A percentile compares a stretch with the other conserved stretches of the same genome.
Conservation (phyloP, 2,888 invertebrate genomes). For the Pollenia angustigena region DNA sequence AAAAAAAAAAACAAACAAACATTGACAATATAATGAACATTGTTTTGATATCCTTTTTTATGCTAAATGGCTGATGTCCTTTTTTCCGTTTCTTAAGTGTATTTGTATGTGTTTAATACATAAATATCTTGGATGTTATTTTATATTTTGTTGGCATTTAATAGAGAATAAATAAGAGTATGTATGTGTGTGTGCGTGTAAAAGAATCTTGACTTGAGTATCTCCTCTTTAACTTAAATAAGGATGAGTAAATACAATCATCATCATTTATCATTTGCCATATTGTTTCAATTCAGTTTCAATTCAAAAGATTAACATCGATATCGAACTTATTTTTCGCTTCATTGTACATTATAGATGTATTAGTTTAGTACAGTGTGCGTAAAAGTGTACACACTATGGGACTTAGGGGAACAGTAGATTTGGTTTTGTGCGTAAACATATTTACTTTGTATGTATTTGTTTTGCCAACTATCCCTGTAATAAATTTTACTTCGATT, state of each 20-base stretch:
- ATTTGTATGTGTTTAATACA: conserved; percentile 68
- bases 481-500: conserved; percentile 63
- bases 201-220: conserved; percentile 55
- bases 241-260: conserved; percentile 74
- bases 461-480: conserved; percentile 75
- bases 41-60: conserved; percentile 69
- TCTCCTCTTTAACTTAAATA: conserved; percentile 36
- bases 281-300: conserved; percentile 79
- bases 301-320: conserved; percentile 79
- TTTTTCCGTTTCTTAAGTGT: conserved; percentile 65
- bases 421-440: conserved; percentile 70
- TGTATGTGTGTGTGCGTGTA: conserved; percentile 52
- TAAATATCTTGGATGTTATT: conserved; percentile 20
- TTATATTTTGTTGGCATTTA: conserved; percentile 64
- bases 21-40: conserved; percentile 63
- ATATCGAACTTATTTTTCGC: conserved; percentile 81
- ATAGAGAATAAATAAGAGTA: neutral
- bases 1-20: conserved; percentile 12
- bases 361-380: conserved; percentile 39
- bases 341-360: conserved; percentile 73
- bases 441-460: conserved; percentile 75
- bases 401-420: neutral
- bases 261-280: conserved; percentile 83
- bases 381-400: neutral
- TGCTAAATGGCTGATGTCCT: conserved; percentile 63